Base-by-base conservation (phyloP, 2,113 vertebrate species). In the Spilogale gracilis region DNA sequence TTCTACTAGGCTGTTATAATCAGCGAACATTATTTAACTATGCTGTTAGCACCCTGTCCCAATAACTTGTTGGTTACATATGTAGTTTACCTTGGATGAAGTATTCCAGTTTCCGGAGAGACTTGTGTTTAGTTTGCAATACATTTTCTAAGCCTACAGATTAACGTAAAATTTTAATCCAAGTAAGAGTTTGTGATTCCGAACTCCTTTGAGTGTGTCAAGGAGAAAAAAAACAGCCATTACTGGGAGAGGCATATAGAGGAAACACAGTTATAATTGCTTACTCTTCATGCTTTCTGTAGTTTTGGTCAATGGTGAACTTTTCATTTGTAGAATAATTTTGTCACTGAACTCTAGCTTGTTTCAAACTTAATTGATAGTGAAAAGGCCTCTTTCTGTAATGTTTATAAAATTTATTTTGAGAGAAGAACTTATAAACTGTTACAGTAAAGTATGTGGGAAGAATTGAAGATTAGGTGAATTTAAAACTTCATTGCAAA, bases 361-460 rank as follows among this genome's bases (percentile, higher is more conserved):
- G 61, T 92, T 95, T 95, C 89, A 90, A 50, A 93, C 43, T 61
- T 96, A 89, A 93, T 83, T 78, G 71, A 61, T 78, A 45, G 25
- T 82, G 93, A 74, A 88, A 92, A 93, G n/a, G 45, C 84, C 76
- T 93, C 61, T 97, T 82, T 96, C 76, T 97, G 32, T 93, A 74
- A 84, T 95, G 27, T 48, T 84, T 18, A 73, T 93, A 78, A 81
- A 71, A 56, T 60, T 92, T 90, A 52, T 60, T 95, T 95, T 89
- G 85, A 93, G 84, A 76, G 76, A 83, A 85, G n/a, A 92, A 63
- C 50, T 95, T 91, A 38, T 92, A 71, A 95, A 52, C 20, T 87
- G 16, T 89, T 54, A 86, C 0, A 43, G 13, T 76, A 67, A 95
- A 95, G 38, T 95, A 80, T 63, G 73, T 78, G 45, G 52, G 60